Conservation (phyloP, 35 echinoderm and acorn worm genomes). For the Lytechinus pictus region DNA sequence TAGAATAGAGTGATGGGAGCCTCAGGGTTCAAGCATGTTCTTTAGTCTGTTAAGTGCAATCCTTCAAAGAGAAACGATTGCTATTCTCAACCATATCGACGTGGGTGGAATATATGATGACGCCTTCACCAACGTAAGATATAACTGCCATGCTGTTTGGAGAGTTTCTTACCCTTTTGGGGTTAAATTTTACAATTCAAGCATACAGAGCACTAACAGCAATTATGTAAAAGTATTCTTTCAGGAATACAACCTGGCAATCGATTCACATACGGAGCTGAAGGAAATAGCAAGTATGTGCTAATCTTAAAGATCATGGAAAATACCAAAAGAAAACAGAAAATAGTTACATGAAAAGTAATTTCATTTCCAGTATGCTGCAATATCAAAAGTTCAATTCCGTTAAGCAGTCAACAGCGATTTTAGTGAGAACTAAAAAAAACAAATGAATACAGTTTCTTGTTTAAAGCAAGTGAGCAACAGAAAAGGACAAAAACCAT, state of each 20-base stretch:
- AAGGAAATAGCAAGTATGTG: background rate
- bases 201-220: background rate
- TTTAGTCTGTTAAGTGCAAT: background rate
- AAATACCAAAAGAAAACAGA: too few species aligned
- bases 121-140: background rate
- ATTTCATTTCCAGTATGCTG: too few species aligned
- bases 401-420: too few species aligned
- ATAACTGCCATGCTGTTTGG: background rate
- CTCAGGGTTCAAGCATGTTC: background rate
- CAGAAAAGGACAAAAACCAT: too few species aligned
- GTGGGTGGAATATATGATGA: slow-evolving; percentile 9
- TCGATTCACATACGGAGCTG: background rate
- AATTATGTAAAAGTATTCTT: background rate
- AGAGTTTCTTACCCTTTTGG: background rate
- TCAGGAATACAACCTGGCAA: background rate
- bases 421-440: too few species aligned
- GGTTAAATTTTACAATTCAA: background rate
- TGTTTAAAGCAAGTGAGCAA: too few species aligned
- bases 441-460: too few species aligned
- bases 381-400: too few species aligned
- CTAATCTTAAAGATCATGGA: too few species aligned
- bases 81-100: background rate
- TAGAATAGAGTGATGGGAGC: background rate
- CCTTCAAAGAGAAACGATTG: background rate
- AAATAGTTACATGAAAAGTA: too few species aligned